phyloP scores from a whole-genome alignment of 2,797 vertebrate genomes.

The Peromyscus aztecus region DNA sequence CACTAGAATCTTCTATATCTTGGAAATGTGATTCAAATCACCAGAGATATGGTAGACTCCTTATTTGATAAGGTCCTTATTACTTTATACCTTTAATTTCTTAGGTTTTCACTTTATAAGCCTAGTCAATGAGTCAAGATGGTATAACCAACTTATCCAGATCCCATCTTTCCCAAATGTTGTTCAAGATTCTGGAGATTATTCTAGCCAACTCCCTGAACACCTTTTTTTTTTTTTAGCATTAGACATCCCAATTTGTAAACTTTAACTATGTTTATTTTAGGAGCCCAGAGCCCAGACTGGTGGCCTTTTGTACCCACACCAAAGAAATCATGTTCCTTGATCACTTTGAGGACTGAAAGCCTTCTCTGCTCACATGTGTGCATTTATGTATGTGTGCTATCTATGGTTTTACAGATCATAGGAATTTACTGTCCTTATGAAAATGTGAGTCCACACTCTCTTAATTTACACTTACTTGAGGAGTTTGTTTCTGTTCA shows the following conservation, averaged over 20 bases:
- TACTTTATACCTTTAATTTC: background rate
- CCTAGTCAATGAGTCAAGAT: background rate
- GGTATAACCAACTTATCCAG: background rate
- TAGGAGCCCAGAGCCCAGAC: background rate
- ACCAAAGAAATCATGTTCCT: background rate
- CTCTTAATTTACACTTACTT: background rate
- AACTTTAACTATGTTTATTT: background rate
- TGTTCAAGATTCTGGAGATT: background rate
- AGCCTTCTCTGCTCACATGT: background rate
- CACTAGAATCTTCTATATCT: background rate
- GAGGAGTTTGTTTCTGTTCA: background rate
- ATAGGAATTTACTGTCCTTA: background rate
- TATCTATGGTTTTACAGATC: background rate
- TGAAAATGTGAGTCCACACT: background rate
- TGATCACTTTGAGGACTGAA: background rate
- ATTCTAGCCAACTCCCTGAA: background rate
- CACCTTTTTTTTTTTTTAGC: background rate
- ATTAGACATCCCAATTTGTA: background rate
- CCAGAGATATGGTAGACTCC: background rate
- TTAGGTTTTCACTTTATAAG: background rate
- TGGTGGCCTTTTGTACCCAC: background rate
- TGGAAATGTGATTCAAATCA: slow-evolving; percentile 19
- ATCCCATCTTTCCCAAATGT: background rate
- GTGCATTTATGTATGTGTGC: background rate
- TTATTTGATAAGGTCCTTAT: background rate